phyloP scores from a whole-genome alignment of 2,113 vertebrate species.

The Sorex araneus region DNA sequence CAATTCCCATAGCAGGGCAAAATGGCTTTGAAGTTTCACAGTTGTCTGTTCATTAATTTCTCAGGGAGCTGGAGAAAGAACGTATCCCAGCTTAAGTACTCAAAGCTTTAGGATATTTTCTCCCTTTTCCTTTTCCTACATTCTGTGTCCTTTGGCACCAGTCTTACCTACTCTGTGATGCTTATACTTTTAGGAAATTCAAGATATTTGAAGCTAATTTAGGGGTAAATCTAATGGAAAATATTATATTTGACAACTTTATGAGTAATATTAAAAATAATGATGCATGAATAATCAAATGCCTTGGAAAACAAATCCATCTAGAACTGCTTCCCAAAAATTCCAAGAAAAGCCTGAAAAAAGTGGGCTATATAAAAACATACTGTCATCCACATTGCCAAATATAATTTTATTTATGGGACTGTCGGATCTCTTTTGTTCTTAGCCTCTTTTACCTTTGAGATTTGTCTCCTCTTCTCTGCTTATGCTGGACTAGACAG shows the following conservation, averaged over 20 bases:
- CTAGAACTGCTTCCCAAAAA: constrained; percentile 34
- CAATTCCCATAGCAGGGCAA: constrained; percentile 64
- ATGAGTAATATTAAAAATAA: constrained; percentile 63
- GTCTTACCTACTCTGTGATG: not conserved
- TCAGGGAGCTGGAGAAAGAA: constrained; percentile 66
- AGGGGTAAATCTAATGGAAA: constrained; percentile 45
- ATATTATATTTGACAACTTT: constrained; percentile 45
- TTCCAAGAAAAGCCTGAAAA: constrained; percentile 1
- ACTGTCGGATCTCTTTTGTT: not conserved
- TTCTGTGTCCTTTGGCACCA: constrained; percentile 37
- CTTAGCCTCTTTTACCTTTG: constrained; percentile 34
- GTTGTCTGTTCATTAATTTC: constrained; percentile 80
- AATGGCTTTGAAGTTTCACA: constrained; percentile 73
- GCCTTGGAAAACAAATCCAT: constrained; percentile 31
- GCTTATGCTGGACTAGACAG: not conserved
- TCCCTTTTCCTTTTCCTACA: constrained; percentile 40
- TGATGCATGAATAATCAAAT: constrained; percentile 43
- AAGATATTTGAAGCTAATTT: constrained; percentile 40
- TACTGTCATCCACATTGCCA: not conserved
- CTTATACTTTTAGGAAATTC: not conserved
- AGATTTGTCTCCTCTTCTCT: not conserved
- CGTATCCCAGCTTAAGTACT: constrained; percentile 44
- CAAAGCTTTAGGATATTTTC: constrained; percentile 49
- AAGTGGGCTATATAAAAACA: constrained; percentile 9
- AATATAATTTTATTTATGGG: constrained; percentile 3